Evolutionary conservation across 2,113 vertebrate genomes (phyloP).

Genomic region (Pseudorhombus dupliciocellatus): DNA sequence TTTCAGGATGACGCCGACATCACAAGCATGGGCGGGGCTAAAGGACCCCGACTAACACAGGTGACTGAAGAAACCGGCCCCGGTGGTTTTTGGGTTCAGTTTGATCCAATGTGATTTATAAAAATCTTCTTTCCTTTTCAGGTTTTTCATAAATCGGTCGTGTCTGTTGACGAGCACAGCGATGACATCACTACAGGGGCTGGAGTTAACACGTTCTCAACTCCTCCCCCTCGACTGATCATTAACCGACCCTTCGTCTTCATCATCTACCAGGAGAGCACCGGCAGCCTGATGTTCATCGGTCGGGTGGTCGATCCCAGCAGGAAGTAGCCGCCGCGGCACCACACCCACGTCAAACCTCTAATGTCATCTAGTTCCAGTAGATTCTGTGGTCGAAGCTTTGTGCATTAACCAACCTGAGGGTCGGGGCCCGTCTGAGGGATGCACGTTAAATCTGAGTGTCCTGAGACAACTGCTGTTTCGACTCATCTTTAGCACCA

Average conservation of each 20-base stretch:
- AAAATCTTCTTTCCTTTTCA: slow-evolving; percentile 35
- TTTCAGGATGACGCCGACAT: slow-evolving; percentile 83
- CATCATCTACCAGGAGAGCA: slow-evolving; percentile 85
- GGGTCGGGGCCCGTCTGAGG: not conserved
- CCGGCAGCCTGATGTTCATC: slow-evolving; percentile 82
- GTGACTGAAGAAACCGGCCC: slow-evolving; percentile 27
- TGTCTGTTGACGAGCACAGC: slow-evolving; percentile 83
- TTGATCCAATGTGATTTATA: not conserved
- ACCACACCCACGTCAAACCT: not conserved
- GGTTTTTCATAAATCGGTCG: slow-evolving; percentile 83
- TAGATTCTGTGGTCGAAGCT: not conserved
- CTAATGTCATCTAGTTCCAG: not conserved
- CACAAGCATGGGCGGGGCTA: slow-evolving; percentile 75
- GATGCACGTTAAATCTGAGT: not conserved
- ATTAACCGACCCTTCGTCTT: slow-evolving; percentile 88
- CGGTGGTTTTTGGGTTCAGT: too few species aligned
- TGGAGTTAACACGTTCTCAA: slow-evolving; percentile 66
- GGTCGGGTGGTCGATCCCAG: slow-evolving; percentile 88
- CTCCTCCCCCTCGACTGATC: slow-evolving; percentile 82
- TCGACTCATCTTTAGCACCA: not conserved
- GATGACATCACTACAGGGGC: slow-evolving; percentile 64
- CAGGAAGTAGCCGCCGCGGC: slow-evolving; percentile 34
- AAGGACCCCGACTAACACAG: slow-evolving; percentile 81
- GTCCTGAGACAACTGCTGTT: not conserved
- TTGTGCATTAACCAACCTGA: not conserved